Base-by-base conservation (phyloP, 2,113 vertebrate species). In the Trochalopteron elliotii region DNA sequence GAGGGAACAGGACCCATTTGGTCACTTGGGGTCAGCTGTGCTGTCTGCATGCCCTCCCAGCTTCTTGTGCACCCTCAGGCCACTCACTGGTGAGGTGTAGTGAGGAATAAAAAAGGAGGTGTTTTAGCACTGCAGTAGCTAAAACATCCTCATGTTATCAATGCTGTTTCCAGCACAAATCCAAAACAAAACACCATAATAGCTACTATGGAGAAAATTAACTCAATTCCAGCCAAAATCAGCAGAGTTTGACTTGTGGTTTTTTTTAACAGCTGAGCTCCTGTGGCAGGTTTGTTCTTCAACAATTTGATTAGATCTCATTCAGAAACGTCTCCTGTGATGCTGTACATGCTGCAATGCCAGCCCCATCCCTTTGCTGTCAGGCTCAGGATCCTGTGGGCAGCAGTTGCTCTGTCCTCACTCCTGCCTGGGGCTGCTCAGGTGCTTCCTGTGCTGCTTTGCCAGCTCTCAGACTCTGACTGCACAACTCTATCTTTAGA, bases 321-420 rank as follows among this genome's bases (percentile, higher is more conserved):
- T 50, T 56, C 56, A 49, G 11, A 50, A 37, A 13, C 0, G 0
- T 63, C 57, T 24, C 12, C 5, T 42, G 70, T 19, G 23, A 8
- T 5, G 11, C 31, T 49, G 37, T 44, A n/a, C 5, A 2, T 15
- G 22, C 4, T 5, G 5, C 11, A 16, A 17, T 14, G 49, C 27
- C 55, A 59, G 49, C 12, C 70, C 23, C 3, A 4, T 71, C 7
- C 23, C 27, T 2, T 2, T 19, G 56, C 25, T 49, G 70, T 19
- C 64, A 30, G 63, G 20, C 47, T 64, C 39, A 17, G 63, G n/a
- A 44, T 75, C 69, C 69, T 24, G 35, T 1, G 3, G 84, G 85
- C 67, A 90, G 57, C 40, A 30, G 23, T 50, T 18, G 2, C 15
- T n/a, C 24, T 65, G 33, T 33, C 49, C 0, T 0, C 0, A 1